phyloP scores from a whole-genome alignment of 2,113 vertebrate species.

The Tamias sibiricus region DNA sequence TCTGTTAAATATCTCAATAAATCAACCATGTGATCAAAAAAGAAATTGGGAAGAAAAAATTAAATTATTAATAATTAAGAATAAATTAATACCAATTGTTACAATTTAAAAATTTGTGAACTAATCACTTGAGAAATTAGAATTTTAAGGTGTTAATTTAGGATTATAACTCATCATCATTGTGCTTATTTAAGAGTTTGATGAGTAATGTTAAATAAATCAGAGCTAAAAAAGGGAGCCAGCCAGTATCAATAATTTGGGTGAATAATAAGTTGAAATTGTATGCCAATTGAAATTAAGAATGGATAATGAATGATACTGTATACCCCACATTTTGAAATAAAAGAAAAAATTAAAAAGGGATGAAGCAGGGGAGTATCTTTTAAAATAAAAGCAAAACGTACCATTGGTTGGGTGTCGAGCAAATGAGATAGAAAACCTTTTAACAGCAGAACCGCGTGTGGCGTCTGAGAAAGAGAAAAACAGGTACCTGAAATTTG shows the following conservation, averaged over 20 bases:
- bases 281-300: constrained; percentile 82
- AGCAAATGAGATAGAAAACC: constrained; percentile 99
- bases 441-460: constrained; percentile 97
- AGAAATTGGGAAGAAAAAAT: constrained; percentile 77
- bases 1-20: constrained; percentile 63
- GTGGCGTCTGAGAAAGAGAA: constrained; percentile 98
- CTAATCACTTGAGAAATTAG: constrained; percentile 77
- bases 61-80: constrained; percentile 78
- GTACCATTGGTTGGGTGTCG: constrained; percentile 98
- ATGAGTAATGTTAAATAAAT: constrained; percentile 75
- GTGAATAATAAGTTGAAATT: constrained; percentile 79
- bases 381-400: constrained; percentile 94
- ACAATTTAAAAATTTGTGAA: constrained; percentile 64
- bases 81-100: constrained; percentile 66
- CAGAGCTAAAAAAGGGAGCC: constrained; percentile 75
- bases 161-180: constrained; percentile 75
- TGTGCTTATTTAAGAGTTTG: constrained; percentile 62
- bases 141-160: constrained; percentile 70
- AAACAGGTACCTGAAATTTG: constrained; percentile 96
- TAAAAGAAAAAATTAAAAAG: constrained; percentile 85
- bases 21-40: constrained; percentile 68
- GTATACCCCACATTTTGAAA: constrained; percentile 85
- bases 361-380: constrained; percentile 89
- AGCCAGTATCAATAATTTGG: constrained; percentile 76
- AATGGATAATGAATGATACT: constrained; percentile 82